phyloP scores from a whole-genome alignment of 2,888 invertebrate species.

The Amphipoea lucens region DNA sequence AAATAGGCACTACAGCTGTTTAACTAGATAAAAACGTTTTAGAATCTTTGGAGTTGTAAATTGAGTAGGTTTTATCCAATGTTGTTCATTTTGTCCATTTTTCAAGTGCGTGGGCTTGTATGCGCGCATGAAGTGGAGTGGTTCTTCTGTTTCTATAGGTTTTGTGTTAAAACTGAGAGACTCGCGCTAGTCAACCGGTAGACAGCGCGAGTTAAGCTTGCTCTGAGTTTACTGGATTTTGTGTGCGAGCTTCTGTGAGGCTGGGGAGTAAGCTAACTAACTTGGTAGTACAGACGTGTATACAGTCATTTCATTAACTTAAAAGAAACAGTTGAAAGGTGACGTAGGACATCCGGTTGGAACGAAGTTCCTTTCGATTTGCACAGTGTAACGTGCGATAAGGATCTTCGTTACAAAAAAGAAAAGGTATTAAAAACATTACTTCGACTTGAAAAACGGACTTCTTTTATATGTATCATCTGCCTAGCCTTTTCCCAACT shows the following conservation, averaged over 20 bases:
- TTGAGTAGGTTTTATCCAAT: not conserved
- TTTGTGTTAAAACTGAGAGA: not conserved
- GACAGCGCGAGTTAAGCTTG: conserved; percentile 49
- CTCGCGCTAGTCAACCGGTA: conserved; percentile 33
- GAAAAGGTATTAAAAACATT: not conserved
- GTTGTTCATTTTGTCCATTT: not conserved
- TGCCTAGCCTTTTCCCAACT: too few relatives aligned
- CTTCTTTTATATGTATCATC: not conserved
- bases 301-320: not conserved
- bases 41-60: too few relatives aligned
- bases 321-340: not conserved
- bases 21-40: not conserved
- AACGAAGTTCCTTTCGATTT: not conserved
- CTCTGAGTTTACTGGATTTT: conserved; percentile 37
- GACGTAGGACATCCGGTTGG: too few relatives aligned
- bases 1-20: not conserved
- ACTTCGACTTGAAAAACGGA: not conserved
- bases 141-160: conserved; percentile 15
- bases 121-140: not conserved
- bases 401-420: not conserved
- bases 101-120: not conserved
- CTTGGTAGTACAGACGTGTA: not conserved
- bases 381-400: not conserved
- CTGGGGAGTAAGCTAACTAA: not conserved
- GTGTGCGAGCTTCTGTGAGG: conserved; percentile 35